Percentiles rank a stretch among this genome's conserved stretches.
These are phyloP conservation scores for Hemitrygon akajei DNA, from an alignment of 2,797 vertebrate species.

Conservation along the genomic window DNA sequence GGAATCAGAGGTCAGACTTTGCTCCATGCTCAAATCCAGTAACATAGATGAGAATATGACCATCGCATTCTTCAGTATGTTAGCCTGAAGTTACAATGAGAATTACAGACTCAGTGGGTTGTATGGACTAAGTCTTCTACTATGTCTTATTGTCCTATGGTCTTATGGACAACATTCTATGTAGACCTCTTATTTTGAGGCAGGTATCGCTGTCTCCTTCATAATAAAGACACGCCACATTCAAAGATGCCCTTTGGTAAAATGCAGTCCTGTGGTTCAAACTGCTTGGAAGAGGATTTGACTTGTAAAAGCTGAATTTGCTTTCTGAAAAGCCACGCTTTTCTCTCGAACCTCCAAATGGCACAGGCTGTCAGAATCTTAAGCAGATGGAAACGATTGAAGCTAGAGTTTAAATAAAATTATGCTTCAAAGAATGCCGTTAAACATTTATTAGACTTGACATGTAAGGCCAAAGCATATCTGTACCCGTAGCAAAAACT, in stretches of 20 bases:
- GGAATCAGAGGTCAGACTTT: no score
- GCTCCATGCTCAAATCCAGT: no score
- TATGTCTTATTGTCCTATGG: no score
- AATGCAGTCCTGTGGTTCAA: conserved; percentile 25
- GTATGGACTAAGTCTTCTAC: no score
- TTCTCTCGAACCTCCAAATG: neutral
- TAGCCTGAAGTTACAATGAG: neutral
- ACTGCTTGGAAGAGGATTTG: neutral
- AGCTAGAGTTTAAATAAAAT: neutral
- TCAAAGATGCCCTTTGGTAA: neutral
- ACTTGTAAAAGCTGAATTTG: conserved; percentile 27
- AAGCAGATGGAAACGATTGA: conserved; percentile 15
- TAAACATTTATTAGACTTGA: neutral
- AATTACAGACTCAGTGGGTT: no score
- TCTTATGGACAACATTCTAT: neutral
- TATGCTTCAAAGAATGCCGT: conserved; percentile 12
- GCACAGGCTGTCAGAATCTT: neutral
- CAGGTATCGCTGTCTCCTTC: neutral
- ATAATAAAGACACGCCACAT: neutral
- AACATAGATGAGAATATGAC: no score
- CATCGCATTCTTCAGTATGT: no score
- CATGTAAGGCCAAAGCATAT: neutral
- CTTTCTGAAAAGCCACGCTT: neutral
- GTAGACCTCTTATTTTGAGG: neutral
- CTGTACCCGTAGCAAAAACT: neutral